phyloP scores from a whole-genome alignment of 2,797 vertebrate species.

The Falco cherrug region DNA sequence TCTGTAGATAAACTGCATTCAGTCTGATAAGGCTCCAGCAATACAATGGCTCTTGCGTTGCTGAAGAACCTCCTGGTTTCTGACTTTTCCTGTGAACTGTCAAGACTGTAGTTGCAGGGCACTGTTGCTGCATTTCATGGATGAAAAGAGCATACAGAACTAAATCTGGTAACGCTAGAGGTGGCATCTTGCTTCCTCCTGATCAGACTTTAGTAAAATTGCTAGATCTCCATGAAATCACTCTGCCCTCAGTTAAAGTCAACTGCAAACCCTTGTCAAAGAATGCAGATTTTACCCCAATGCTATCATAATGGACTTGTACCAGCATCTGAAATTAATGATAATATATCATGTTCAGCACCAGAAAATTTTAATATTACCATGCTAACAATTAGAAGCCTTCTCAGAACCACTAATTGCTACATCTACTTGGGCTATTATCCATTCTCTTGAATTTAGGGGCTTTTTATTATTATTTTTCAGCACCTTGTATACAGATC shows the following conservation, averaged over 20 bases:
- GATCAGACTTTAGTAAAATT: background rate
- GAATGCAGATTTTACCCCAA: background rate
- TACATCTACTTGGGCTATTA: background rate
- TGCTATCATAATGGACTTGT: background rate
- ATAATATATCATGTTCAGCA: background rate
- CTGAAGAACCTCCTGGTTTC: background rate
- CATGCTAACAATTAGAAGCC: background rate
- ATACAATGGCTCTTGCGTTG: background rate
- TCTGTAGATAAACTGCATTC: background rate
- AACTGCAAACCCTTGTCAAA: conserved; percentile 2
- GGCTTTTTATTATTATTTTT: background rate
- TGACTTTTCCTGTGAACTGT: background rate
- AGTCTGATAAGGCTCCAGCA: background rate
- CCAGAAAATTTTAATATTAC: background rate
- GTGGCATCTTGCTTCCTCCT: background rate
- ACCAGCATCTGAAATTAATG: background rate
- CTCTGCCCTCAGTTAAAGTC: background rate
- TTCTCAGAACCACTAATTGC: background rate
- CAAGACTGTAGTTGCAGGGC: background rate
- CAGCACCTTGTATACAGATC: background rate
- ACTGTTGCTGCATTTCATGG: background rate
- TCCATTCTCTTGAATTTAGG: background rate
- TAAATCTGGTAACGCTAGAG: background rate
- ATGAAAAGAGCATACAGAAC: background rate
- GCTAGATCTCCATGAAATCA: background rate